phyloP scores from a whole-genome alignment of 2,113 vertebrate genomes.

The Hipposideros armiger region DNA sequence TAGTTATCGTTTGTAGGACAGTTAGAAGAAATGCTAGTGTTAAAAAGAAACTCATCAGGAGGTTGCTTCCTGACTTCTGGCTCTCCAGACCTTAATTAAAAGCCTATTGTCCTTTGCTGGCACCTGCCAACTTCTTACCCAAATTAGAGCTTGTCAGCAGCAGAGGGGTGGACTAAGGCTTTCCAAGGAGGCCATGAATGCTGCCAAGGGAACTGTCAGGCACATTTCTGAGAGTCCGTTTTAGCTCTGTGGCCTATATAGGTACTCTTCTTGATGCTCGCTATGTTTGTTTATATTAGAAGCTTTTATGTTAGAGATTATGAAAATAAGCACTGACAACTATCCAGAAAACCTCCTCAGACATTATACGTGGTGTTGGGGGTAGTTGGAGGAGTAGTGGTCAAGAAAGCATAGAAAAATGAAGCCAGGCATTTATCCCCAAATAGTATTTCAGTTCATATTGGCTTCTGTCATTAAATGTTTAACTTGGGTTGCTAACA shows the following conservation, averaged over 20 bases:
- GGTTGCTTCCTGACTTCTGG: not conserved
- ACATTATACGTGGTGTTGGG: not conserved
- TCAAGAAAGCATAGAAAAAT: not conserved
- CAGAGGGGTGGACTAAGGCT: not conserved
- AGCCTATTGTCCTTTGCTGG: constrained; percentile 60
- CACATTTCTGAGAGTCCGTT: constrained; percentile 33
- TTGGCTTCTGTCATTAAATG: not conserved
- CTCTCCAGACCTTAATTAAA: constrained; percentile 55
- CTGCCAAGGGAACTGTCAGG: constrained; percentile 42
- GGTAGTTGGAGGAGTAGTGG: not conserved
- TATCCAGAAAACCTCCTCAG: constrained; percentile 48
- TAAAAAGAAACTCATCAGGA: constrained; percentile 15
- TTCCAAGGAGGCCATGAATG: not conserved
- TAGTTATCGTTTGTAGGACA: not conserved
- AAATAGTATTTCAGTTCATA: not conserved
- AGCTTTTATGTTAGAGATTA: constrained; percentile 44
- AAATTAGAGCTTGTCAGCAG: constrained; percentile 8
- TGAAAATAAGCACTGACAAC: constrained; percentile 65
- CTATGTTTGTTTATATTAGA: constrained; percentile 54
- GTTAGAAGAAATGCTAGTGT: constrained; percentile 22
- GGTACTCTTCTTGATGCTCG: not conserved
- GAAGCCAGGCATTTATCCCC: constrained; percentile 14
- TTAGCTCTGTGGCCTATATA: not conserved
- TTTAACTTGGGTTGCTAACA: constrained; percentile 45
- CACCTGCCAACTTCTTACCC: constrained; percentile 44